These are phyloP conservation scores for Ochotona princeps DNA, from an alignment of 2,113 vertebrate species.

Conservation along the genomic window DNA sequence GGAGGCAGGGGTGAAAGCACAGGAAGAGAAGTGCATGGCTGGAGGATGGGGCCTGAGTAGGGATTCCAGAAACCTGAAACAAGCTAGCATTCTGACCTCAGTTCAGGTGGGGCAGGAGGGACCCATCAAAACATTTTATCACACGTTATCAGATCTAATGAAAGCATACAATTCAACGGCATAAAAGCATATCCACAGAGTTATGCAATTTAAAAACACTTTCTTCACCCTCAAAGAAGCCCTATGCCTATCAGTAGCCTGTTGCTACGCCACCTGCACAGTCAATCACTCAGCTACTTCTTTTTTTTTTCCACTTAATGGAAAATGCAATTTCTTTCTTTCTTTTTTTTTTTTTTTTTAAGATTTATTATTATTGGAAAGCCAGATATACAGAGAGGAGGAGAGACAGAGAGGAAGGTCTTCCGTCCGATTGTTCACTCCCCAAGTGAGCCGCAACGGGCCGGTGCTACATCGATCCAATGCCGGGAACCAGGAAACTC, in stretches of 20 bases:
- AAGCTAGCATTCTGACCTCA: not conserved
- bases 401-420: too few relatives aligned
- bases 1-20: not conserved
- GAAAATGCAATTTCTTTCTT: too few relatives aligned
- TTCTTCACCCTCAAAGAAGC: not conserved
- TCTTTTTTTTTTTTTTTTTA: too few relatives aligned
- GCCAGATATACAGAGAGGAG: too few relatives aligned
- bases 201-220: slow-evolving; percentile 24
- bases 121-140: not conserved
- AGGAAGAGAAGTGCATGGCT: not conserved
- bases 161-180: not conserved
- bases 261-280: rapidly evolving
- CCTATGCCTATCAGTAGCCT: not conserved
- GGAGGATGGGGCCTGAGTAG: not conserved
- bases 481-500: too few relatives aligned
- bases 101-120: not conserved
- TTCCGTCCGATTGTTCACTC: too few relatives aligned
- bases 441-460: too few relatives aligned
- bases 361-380: too few relatives aligned
- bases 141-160: not conserved
- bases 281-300: not conserved
- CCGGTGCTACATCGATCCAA: too few relatives aligned
- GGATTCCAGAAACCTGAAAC: not conserved
- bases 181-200: not conserved
- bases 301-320: too few relatives aligned